Evolutionary conservation across 2,797 vertebrate species (phyloP), one percentile per base, ranked within the genome.

Genomic region (Sebastes diploproa): DNA sequence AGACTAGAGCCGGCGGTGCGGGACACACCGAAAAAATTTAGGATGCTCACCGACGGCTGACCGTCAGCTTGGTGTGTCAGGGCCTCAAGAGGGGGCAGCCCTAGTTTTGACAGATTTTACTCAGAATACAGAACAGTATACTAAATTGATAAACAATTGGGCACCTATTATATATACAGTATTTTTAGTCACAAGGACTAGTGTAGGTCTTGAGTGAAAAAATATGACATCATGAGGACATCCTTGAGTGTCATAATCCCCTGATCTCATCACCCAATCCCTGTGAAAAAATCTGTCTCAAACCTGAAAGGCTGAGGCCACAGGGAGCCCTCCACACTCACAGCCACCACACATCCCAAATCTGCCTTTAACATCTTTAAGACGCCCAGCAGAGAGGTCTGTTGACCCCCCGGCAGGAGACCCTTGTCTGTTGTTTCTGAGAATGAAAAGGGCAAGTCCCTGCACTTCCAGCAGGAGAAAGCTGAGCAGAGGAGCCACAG

Each of bases 401-500:
- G 84, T 81, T 84, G 87, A 90, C 63, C 88, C 89, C 88, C 83
- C 76, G 66, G 89, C 88, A 86, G 88, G 92, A 93, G 86, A 89
- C 85, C 81, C 89, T 87, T 92, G 91, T 94, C 92, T 92, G 92
- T 95, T 94, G 89, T 93, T 93, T 69, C 61, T 89, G 81, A 82
- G 77, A 72, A 60, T 87, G 88, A 90, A 92, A 93, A 91, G 93
- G 77, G 83, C 89, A 86, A 75, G 80, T 89, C 72, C 68, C 78
- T 67, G 79, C 83, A 56, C 75, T 72, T 86, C 80, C 75, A 83
- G 16, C 62, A 62, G 71, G 63, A 80, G 81, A 85, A 54, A 60
- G 77, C 72, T 13, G 23, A 88, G 84, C 54, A 74, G 30, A 76
- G 55, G 50, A 72, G 52, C 78, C 60, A 18, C 81, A 87, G 76